These are phyloP conservation scores for Plusia festucae DNA, from an alignment of 2,888 invertebrate species.

Conservation along the genomic window DNA sequence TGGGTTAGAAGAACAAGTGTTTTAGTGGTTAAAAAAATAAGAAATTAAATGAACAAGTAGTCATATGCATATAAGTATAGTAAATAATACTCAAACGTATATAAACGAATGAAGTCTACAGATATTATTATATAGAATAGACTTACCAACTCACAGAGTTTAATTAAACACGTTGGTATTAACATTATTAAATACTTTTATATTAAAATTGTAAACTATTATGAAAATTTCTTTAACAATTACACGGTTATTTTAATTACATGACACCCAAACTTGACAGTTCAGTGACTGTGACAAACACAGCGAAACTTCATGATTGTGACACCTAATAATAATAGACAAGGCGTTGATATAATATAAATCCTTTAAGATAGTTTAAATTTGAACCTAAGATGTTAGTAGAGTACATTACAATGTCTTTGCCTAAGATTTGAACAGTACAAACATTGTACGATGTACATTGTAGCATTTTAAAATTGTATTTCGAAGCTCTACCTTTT, in stretches of 20 bases:
- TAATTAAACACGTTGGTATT: slow-evolving; percentile 84
- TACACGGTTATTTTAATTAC: slow-evolving; percentile 54
- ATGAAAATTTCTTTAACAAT: slow-evolving; percentile 54
- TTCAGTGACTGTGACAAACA: slow-evolving; percentile 36
- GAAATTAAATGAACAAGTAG: no score
- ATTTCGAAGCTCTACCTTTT: background rate
- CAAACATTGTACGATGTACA: no score
- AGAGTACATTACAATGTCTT: no score
- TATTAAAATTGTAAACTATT: slow-evolving; percentile 56
- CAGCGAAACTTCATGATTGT: background rate
- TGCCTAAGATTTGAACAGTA: no score
- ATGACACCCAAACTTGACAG: slow-evolving; percentile 67
- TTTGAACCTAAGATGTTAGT: no score
- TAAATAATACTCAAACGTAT: background rate
- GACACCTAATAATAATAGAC: background rate
- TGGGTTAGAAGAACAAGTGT: no score
- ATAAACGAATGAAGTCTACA: background rate
- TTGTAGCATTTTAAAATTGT: background rate
- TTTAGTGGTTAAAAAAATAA: no score
- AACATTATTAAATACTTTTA: slow-evolving; percentile 73
- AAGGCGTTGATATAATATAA: background rate
- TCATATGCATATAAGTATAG: no score
- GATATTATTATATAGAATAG: background rate
- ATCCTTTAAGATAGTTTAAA: background rate
- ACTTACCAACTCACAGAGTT: slow-evolving; percentile 84